Evolutionary conservation across 1,140 invertebrate species (phyloP), one percentile per base, ranked within the genome.

Genomic region (Megalopta genalis): DNA sequence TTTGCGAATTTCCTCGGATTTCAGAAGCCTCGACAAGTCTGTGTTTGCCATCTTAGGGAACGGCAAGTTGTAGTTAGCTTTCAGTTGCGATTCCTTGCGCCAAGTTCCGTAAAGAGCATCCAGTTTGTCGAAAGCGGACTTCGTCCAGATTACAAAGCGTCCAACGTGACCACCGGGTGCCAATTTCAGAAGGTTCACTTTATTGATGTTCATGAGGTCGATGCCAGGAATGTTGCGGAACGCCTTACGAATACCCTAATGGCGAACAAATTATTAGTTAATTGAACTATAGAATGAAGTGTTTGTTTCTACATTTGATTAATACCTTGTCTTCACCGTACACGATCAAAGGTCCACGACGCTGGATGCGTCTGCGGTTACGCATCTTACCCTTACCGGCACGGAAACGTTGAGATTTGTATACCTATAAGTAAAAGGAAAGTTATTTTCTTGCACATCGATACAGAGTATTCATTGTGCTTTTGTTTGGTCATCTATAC

Each of bases 311-410:
- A 1, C 27, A 1, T 42, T 32, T n/a, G 60, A 67, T 75, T 69
- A 76, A 79, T 89, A 96, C 96, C 93, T 97, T 95, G 91, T 99
- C 98, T 93, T 98, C 96, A 87, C 96, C 95, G 93, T 99, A 99
- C 78, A 99, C 95, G 88, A 99, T 96, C 77, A 99, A 94, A 68
- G 99, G 99, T 88, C 99, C 99, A 90, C 96, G 95, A 90, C 98
- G 96, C 92, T 99, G 98, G 85, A 99, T 97, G 87, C 98, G 96
- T 85, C 99, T 96, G 88, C 99, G 96, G 93, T 99, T 99, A 91
- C 99, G 96, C 98, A 99, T 98, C 94, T 99, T 99, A 93, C 99
- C 99, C 93, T 98, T 99, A 85, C 99, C 99, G 91, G 99, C 98
- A 93, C 99, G 97, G 91, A 99, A 97, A 85, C 98, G 95, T 92